Conservation (phyloP, 2,797 vertebrate species). For the Tragopan temminckii region DNA sequence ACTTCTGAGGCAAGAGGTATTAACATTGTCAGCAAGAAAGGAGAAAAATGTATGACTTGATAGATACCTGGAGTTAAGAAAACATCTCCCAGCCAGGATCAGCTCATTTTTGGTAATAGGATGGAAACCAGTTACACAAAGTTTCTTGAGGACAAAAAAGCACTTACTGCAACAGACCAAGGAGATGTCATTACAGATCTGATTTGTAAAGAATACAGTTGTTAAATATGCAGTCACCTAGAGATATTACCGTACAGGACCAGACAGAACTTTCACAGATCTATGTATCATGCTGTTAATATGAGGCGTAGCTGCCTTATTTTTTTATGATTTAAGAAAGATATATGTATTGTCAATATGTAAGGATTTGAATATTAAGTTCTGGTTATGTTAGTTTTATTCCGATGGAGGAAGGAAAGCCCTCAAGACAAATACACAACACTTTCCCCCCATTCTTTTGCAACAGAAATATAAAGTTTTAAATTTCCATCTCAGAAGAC, state of each 20-base stretch:
- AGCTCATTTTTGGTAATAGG: neutral
- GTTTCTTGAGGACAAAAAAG: neutral
- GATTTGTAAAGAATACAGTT: neutral
- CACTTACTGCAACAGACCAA: neutral
- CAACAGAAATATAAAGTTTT: neutral
- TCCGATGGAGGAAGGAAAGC: neutral
- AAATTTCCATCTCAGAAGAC: neutral
- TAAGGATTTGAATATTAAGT: neutral
- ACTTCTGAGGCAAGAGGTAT: neutral
- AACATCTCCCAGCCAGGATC: neutral
- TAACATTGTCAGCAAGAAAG: neutral
- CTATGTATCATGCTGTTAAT: neutral
- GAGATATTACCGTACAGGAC: neutral
- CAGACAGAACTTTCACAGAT: neutral
- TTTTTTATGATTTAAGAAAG: neutral
- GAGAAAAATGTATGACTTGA: neutral
- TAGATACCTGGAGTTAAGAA: neutral
- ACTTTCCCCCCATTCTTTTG: neutral
- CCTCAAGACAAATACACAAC: neutral
- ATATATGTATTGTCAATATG: neutral
- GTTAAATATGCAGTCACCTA: neutral
- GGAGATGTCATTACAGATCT: neutral
- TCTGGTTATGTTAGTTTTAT: neutral
- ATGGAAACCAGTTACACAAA: neutral
- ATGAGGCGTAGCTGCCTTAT: neutral